These are phyloP conservation scores for Danio kyathit DNA, from an alignment of 2,797 vertebrate genomes.

Conservation along the genomic window DNA sequence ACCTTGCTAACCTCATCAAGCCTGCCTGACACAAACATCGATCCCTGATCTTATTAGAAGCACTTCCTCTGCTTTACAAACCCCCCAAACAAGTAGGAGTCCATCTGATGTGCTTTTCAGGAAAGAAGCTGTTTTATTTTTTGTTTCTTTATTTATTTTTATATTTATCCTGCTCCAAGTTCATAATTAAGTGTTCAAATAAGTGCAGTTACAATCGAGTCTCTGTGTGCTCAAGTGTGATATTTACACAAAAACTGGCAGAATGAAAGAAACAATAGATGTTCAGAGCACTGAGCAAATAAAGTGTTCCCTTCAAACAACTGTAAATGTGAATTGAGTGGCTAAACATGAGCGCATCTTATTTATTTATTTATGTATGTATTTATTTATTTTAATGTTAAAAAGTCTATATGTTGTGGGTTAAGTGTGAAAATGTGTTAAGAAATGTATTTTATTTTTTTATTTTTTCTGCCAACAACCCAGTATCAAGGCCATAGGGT, in stretches of 20 bases:
- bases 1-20: slow-evolving; percentile 35
- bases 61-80: slow-evolving; percentile 14
- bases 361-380: too few relatives aligned
- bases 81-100: slow-evolving; percentile 18
- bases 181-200: slow-evolving; percentile 41
- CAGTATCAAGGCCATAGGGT: too few relatives aligned
- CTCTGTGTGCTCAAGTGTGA: background rate
- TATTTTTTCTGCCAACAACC: too few relatives aligned
- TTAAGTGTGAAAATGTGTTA: too few relatives aligned
- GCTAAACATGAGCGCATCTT: background rate
- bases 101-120: slow-evolving; percentile 8
- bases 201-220: slow-evolving; percentile 19
- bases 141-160: background rate
- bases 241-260: background rate
- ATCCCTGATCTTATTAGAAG: slow-evolving; percentile 46
- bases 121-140: background rate
- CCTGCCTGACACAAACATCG: slow-evolving; percentile 28
- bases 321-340: background rate
- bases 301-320: background rate
- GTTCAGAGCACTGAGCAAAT: background rate
- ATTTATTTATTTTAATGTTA: too few relatives aligned
- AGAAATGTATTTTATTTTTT: too few relatives aligned
- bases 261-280: slow-evolving; percentile 11
- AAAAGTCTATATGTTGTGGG: too few relatives aligned
- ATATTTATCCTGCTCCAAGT: slow-evolving; percentile 3